Base-by-base conservation (phyloP, 2,888 invertebrate species). In the Ophion ellenae region DNA sequence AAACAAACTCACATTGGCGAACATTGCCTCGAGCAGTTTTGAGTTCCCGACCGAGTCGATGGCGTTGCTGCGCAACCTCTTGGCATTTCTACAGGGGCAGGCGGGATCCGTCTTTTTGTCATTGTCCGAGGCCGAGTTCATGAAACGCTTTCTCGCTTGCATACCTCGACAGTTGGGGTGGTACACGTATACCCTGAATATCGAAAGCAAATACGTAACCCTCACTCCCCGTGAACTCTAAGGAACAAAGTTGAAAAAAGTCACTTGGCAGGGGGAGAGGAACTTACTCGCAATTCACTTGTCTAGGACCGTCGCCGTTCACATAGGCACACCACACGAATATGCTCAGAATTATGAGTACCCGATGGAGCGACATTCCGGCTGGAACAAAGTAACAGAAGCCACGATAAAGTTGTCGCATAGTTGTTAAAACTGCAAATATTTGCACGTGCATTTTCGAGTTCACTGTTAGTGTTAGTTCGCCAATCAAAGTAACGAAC, bases 261-360 rank as follows among this genome's bases (percentile, higher is more conserved):
- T 40, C 40, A 9, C 7, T 40, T 40, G 14, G 47, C 14, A 47
- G 14, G 47, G 14, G 1, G 11, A 74, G 78, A 9, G n/a, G 61
- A 79, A 90, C 91, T 88, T 84, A 90, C 91, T 90, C 90, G 91
- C 91, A 91, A 76, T 91, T 89, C 57, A 90, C 87, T 63, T 83
- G 84, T 79, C 87, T 87, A 10, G 61, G 32, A 20, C 63, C 67
- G 45, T 81, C 85, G 59, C 85, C 89, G 66, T 85, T 83, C 9
- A 87, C 88, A 74, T 86, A 88, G 63, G 89, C 87, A 77, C 89
- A 90, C 87, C 90, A 90, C 83, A 87, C 78, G 53, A 90, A 87
- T 84, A 90, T 88, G 83, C 89, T 89, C 61, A 91, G 86, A 70
- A 90, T 88, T 80, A 90, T 86, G 67, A 90, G 86, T 83, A 87